A percentile compares a stretch with the other conserved stretches of the same genome.
Evolutionary conservation across 2,113 vertebrate species (phyloP).

Genomic region (Actenoides lindsayi): DNA sequence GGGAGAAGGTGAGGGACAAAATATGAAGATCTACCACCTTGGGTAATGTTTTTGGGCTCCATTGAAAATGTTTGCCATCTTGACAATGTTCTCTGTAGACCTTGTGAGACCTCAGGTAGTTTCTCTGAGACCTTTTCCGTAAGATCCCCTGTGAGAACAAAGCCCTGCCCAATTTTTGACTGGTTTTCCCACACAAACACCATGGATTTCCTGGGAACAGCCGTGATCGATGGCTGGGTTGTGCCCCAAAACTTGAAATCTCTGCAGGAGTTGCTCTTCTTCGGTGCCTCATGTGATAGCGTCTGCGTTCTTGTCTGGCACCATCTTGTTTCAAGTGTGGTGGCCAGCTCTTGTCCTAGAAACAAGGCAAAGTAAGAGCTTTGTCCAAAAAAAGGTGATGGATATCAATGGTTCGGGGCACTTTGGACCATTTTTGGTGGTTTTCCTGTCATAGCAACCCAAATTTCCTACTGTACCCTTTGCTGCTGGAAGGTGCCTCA

Average conservation of each 20-base stretch:
- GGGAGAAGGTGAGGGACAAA: background rate
- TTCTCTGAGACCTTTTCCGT: background rate
- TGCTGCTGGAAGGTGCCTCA: background rate
- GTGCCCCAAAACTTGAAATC: background rate
- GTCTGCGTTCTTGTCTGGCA: background rate
- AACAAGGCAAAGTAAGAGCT: background rate
- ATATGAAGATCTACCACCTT: background rate
- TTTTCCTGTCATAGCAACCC: background rate
- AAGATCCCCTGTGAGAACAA: background rate
- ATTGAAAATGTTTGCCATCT: background rate
- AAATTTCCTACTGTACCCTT: background rate
- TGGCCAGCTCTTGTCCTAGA: background rate
- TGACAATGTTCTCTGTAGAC: background rate
- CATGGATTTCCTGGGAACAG: background rate
- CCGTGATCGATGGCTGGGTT: rapidly evolving
- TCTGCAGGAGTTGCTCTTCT: background rate
- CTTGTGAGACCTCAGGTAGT: background rate
- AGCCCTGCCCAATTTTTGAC: background rate
- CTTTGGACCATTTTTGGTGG: background rate
- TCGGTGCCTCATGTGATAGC: rapidly evolving
- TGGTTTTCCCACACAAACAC: background rate
- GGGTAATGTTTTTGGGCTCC: background rate
- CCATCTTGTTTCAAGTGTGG: background rate
- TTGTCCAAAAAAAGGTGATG: background rate
- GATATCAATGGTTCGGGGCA: background rate